phyloP scores from a whole-genome alignment of 2,797 vertebrate genomes.

The Clarias platycephalus region DNA sequence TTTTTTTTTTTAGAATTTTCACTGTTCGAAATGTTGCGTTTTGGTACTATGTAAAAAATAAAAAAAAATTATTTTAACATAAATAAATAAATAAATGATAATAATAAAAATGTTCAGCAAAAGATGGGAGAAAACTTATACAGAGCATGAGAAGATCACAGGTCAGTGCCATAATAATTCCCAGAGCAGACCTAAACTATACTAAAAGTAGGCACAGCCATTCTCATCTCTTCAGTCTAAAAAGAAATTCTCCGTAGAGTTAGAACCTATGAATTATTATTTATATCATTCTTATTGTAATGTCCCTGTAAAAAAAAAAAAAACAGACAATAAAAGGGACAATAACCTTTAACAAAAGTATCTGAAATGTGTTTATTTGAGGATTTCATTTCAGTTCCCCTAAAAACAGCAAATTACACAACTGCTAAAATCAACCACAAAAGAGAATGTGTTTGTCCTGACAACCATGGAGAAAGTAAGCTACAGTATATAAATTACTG shows the following conservation, averaged over 20 bases:
- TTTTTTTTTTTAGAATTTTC: neutral
- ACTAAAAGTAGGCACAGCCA: slow-evolving; percentile 12
- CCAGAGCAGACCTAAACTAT: neutral
- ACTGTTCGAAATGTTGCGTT: neutral
- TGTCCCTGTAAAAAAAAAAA: neutral
- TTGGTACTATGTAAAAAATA: neutral
- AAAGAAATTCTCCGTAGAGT: neutral
- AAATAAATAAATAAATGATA: no score
- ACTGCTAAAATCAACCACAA: neutral
- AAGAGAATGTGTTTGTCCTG: neutral
- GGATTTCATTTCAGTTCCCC: neutral
- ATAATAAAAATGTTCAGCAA: neutral
- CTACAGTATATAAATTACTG: neutral
- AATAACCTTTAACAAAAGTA: neutral
- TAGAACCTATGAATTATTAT: neutral
- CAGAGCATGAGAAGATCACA: slow-evolving; percentile 19
- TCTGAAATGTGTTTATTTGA: neutral
- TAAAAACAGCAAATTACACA: neutral
- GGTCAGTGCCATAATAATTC: neutral
- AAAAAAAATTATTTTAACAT: neutral
- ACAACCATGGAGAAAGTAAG: neutral
- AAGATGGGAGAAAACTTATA: neutral
- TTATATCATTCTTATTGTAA: neutral
- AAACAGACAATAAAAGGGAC: neutral
- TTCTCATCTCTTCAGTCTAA: neutral